Evolutionary conservation across 2,797 vertebrate genomes (phyloP).

Genomic region (Acipenser oxyrinchus): DNA sequence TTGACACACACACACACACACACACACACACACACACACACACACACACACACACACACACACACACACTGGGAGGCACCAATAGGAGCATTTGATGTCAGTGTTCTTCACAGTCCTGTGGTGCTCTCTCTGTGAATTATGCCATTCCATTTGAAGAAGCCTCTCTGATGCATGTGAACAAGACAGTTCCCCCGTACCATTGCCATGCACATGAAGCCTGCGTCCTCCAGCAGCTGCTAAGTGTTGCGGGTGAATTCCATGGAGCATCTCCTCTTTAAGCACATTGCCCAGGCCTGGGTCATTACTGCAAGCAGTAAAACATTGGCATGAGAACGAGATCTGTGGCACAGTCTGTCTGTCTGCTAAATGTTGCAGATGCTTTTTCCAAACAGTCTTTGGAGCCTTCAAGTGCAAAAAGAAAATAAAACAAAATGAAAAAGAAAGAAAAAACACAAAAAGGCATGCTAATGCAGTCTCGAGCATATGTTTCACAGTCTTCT

Average conservation of each 20-base stretch:
- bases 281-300: conserved; percentile 1
- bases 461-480: conserved; percentile 14
- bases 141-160: no score
- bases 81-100: no score
- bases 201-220: conserved; percentile 14
- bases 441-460: conserved; percentile 14
- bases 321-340: conserved; percentile 7
- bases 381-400: background rate
- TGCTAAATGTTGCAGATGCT: conserved; percentile 3
- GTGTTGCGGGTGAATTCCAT: conserved; percentile 30
- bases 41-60: no score
- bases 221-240: conserved; percentile 30
- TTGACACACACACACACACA: no score
- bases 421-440: conserved; percentile 1
- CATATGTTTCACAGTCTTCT: conserved; percentile 22
- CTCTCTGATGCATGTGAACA: no score
- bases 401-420: conserved; percentile 5
- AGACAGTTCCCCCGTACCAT: background rate
- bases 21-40: no score
- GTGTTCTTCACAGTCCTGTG: no score
- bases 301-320: background rate
- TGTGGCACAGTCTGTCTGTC: background rate
- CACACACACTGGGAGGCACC: no score
- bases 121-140: no score
- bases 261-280: background rate